A percentile compares a stretch with the other conserved stretches of the same genome.
These are phyloP conservation scores for Lampris incognitus DNA, from an alignment of 2,113 vertebrate genomes.

Conservation along the genomic window DNA sequence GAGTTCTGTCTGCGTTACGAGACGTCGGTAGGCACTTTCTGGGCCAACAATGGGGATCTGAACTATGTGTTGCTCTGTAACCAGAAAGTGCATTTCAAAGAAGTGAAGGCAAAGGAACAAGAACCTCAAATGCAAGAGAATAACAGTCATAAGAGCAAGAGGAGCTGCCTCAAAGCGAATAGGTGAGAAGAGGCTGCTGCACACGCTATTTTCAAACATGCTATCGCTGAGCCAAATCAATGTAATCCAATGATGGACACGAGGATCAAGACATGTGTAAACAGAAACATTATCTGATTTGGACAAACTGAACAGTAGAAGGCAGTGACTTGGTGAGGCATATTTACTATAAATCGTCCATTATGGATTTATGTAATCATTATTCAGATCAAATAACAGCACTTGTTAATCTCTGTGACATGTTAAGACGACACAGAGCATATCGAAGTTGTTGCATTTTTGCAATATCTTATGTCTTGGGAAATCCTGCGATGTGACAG, in stretches of 20 bases:
- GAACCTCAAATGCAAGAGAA: conserved; percentile 80
- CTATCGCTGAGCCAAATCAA: background rate
- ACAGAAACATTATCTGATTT: background rate
- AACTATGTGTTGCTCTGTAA: conserved; percentile 92
- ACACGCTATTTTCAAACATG: conserved; percentile 37
- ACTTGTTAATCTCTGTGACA: background rate
- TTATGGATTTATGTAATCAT: background rate
- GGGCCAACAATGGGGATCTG: conserved; percentile 90
- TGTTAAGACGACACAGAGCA: background rate
- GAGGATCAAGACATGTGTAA: background rate
- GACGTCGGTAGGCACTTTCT: conserved; percentile 88
- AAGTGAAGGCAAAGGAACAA: conserved; percentile 63
- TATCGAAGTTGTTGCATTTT: background rate
- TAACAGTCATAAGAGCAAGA: conserved; percentile 81
- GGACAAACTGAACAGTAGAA: no score
- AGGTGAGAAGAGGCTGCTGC: conserved; percentile 82
- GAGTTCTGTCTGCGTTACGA: conserved; percentile 96
- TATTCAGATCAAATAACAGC: background rate
- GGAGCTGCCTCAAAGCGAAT: conserved; percentile 91
- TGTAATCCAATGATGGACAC: background rate
- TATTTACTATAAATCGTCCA: no score
- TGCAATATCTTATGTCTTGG: background rate
- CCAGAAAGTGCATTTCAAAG: conserved; percentile 80
- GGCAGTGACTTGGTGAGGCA: no score
- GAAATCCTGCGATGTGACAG: background rate